These are phyloP conservation scores for Lucilia sericata DNA, from an alignment of 1,140 invertebrate species.

Conservation along the genomic window DNA sequence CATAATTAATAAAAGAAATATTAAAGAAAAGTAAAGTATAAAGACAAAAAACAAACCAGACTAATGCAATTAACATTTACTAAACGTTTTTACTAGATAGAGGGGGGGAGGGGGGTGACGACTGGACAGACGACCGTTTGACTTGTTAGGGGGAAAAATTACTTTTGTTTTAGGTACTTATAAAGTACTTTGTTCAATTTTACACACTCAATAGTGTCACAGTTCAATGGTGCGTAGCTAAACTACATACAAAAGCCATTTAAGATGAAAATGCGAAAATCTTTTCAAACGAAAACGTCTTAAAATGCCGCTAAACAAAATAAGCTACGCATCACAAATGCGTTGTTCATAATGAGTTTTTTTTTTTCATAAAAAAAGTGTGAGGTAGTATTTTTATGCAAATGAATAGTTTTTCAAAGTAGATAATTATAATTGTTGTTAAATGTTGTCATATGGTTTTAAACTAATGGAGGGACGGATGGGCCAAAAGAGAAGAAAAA, in stretches of 20 bases:
- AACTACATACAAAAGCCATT: not conserved
- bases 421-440: slow-evolving; percentile 1
- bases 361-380: not conserved
- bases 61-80: slow-evolving; percentile 16
- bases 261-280: slow-evolving; percentile 8
- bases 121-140: too few species aligned
- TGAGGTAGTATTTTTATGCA: too few species aligned
- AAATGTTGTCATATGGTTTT: not conserved
- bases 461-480: not conserved
- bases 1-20: slow-evolving; percentile 1
- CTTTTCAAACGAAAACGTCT: not conserved
- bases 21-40: not conserved
- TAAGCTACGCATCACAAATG: not conserved
- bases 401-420: not conserved
- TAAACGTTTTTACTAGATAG: not conserved
- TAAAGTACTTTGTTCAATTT: too few species aligned
- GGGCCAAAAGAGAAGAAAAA: not conserved
- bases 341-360: not conserved
- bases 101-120: too few species aligned
- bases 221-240: slow-evolving; percentile 4
- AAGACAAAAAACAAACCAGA: not conserved
- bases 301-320: not conserved
- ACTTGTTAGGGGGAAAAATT: too few species aligned
- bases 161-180: not conserved
- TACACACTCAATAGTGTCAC: slow-evolving; percentile 9